phyloP scores from a whole-genome alignment of 2,888 invertebrate species.

The Augiades crinisus region DNA sequence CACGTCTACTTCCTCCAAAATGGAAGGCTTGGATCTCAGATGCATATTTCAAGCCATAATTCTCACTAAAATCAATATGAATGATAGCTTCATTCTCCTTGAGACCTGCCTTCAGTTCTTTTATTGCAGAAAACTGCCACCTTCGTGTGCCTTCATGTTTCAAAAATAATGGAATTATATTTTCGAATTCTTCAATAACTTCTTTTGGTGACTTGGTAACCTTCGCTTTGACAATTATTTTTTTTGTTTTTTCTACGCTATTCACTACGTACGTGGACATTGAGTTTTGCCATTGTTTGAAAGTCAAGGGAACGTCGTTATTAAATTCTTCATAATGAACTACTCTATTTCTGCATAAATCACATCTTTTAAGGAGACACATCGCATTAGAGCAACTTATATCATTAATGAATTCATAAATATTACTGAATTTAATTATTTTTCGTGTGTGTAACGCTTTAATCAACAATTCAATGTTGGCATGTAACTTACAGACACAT shows the following conservation, averaged over 20 bases:
- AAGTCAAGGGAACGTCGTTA: background rate
- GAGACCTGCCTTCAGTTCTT: background rate
- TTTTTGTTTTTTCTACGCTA: background rate
- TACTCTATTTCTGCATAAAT: background rate
- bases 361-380: background rate
- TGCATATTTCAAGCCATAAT: too few relatives aligned
- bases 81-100: background rate
- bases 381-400: background rate
- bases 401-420: background rate
- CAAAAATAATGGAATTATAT: background rate
- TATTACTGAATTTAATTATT: background rate
- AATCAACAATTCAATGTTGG: too few relatives aligned
- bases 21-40: too few relatives aligned
- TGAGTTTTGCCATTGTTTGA: background rate
- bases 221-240: background rate
- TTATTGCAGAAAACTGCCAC: background rate
- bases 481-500: too few relatives aligned
- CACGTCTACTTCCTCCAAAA: too few relatives aligned
- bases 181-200: background rate
- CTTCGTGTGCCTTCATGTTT: background rate
- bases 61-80: background rate
- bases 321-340: background rate
- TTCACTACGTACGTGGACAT: background rate
- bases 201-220: background rate
- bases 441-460: background rate